Conservation (phyloP, 1,140 invertebrate genomes). For the Argopecten irradians region DNA sequence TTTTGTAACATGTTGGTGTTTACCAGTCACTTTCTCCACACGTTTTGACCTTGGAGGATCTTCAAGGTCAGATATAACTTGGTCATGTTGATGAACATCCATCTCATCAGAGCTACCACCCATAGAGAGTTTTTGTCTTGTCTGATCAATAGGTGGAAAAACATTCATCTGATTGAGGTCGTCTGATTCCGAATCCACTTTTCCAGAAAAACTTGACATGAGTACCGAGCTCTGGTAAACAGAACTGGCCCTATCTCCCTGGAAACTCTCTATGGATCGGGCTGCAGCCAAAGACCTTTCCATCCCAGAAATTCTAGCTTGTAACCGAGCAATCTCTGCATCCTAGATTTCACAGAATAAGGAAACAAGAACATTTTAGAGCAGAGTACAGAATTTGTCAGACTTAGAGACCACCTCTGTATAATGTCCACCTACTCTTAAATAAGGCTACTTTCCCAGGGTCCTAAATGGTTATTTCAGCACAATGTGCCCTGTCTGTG, state of each 20-base stretch:
- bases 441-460: no score
- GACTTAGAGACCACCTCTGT: no score
- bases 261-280: slow-evolving; percentile 47
- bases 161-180: neutral
- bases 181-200: neutral
- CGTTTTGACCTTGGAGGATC: neutral
- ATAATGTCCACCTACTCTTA: no score
- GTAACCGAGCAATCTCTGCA: slow-evolving; percentile 65
- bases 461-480: neutral
- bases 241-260: slow-evolving; percentile 26
- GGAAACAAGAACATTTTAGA: neutral
- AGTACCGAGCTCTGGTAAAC: slow-evolving; percentile 46
- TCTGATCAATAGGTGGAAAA: neutral
- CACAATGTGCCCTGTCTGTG: neutral
- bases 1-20: neutral
- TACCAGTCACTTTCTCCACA: neutral
- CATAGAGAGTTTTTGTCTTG: neutral
- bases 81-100: neutral
- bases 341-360: slow-evolving; percentile 50
- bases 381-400: neutral
- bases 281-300: slow-evolving; percentile 57
- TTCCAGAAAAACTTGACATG: neutral
- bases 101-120: neutral
- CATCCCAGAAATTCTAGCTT: slow-evolving; percentile 63
- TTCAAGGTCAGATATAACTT: neutral